A percentile compares a stretch with the other conserved stretches of the same genome.
These are phyloP conservation scores for Dryomyza anilis DNA, from an alignment of 2,888 invertebrate genomes.

Conservation along the genomic window DNA sequence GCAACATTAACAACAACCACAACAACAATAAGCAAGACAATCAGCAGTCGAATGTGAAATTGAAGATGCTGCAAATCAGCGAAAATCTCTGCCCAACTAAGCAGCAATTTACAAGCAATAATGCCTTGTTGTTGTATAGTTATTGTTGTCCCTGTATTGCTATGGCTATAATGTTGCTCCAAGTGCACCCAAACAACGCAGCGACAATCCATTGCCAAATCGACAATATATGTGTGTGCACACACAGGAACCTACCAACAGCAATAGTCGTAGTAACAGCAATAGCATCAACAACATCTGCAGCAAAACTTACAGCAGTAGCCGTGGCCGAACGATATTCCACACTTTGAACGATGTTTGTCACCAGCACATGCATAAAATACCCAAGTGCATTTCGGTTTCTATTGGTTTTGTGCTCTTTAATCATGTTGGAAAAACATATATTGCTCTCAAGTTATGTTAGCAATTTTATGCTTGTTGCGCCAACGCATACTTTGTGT, in stretches of 20 bases:
- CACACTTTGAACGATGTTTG: too few relatives aligned
- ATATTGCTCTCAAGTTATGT: too few relatives aligned
- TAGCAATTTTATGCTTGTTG: too few relatives aligned
- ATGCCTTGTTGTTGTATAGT: conserved; percentile 30
- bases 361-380: too few relatives aligned
- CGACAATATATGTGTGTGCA: background rate
- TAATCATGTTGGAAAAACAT: too few relatives aligned
- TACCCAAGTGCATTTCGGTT: too few relatives aligned
- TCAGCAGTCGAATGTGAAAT: conserved; percentile 31
- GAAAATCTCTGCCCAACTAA: conserved; percentile 26
- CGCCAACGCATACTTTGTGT: too few relatives aligned
- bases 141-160: conserved; percentile 1
- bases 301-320: background rate
- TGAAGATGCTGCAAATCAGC: conserved; percentile 30
- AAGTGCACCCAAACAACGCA: background rate
- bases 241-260: background rate
- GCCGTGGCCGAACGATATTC: conserved; percentile 31
- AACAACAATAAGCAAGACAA: conserved; percentile 11
- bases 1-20: conserved; percentile 7
- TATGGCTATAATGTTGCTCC: too few relatives aligned
- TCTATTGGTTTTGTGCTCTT: too few relatives aligned
- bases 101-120: conserved; percentile 36
- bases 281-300: background rate
- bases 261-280: background rate
- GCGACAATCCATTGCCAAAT: background rate